phyloP scores from a whole-genome alignment of 2,797 vertebrate genomes.

The Eulemur rubriventer region DNA sequence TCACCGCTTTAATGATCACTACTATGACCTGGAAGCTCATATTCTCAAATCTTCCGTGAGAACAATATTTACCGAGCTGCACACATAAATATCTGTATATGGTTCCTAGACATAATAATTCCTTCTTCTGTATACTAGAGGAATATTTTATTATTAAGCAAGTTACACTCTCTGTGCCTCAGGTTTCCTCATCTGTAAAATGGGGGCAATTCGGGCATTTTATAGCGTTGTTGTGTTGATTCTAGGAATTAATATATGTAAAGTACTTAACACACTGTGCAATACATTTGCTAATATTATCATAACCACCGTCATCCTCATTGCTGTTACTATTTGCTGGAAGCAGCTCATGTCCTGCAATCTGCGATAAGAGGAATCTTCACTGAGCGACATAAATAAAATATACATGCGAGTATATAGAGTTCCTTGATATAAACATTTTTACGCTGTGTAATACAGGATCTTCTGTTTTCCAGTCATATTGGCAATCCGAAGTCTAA shows the following conservation, averaged over 20 bases:
- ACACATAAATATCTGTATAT: not conserved
- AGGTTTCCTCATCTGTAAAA: not conserved
- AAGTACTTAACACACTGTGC: not conserved
- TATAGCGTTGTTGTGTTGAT: not conserved
- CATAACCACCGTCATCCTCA: fast-evolving
- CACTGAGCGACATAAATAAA: not conserved
- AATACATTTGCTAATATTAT: not conserved
- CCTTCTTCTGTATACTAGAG: not conserved
- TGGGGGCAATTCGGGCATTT: not conserved
- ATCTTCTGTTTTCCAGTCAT: not conserved
- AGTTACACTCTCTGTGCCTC: not conserved
- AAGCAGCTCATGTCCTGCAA: not conserved
- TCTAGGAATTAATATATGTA: not conserved
- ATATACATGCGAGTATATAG: not conserved
- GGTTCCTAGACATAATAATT: not conserved
- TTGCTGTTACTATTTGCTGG: not conserved
- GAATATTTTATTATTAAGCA: not conserved
- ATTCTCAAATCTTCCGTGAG: not conserved
- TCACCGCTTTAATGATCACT: not conserved
- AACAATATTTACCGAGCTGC: not conserved
- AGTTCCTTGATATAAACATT: not conserved
- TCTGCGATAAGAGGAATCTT: not conserved
- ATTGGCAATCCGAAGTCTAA: not conserved
- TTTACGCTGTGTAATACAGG: not conserved
- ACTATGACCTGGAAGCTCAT: not conserved